These are phyloP conservation scores for Gibbula magus DNA, from an alignment of 2,888 invertebrate species.

Conservation along the genomic window DNA sequence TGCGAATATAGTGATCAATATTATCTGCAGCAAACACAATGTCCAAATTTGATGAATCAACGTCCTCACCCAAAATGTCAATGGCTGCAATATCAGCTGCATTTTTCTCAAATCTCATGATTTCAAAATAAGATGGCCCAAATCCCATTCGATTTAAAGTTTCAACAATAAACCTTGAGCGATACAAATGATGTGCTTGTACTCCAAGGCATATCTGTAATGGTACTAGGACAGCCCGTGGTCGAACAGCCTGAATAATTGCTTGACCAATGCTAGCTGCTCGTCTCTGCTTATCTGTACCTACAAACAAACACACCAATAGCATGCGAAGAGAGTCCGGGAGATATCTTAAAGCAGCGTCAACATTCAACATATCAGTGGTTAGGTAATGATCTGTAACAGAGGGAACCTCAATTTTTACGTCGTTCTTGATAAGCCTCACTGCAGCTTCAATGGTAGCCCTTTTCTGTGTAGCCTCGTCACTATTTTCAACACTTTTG, in stretches of 20 bases:
- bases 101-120: constrained; percentile 45
- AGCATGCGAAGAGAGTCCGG: constrained; percentile 34
- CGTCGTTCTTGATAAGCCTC: constrained; percentile 49
- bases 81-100: constrained; percentile 37
- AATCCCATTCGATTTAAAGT: constrained; percentile 44
- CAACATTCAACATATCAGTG: constrained; percentile 31
- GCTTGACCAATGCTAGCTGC: constrained; percentile 44
- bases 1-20: constrained; percentile 54
- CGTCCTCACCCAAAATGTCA: constrained; percentile 32
- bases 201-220: constrained; percentile 46
- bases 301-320: constrained; percentile 28
- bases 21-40: constrained; percentile 55
- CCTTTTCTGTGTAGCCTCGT: constrained; percentile 33
- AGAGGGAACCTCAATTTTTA: constrained; percentile 31
- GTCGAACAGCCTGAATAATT: constrained; percentile 42
- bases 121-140: constrained; percentile 44
- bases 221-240: constrained; percentile 39
- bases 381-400: constrained; percentile 40
- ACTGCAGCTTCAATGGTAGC: constrained; percentile 46
- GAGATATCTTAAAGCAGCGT: constrained; percentile 31
- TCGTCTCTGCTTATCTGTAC: constrained; percentile 25
- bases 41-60: constrained; percentile 13
- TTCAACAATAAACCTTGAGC: constrained; percentile 48
- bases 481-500: constrained; percentile 25
- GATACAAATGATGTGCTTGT: constrained; percentile 45